A percentile compares a stretch with the other conserved stretches of the same genome.
Evolutionary conservation across 2,113 vertebrate genomes (phyloP).

Genomic region (human): GRCh38 chr1:99610501-99611000

Average conservation of each 20-base stretch:
- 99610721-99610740: not conserved
- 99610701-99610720: slow-evolving; percentile 29
- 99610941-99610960: not conserved
- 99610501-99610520: not conserved
- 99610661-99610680: not conserved
- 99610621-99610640: not conserved
- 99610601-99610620: not conserved
- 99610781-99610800: not conserved
- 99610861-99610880: not conserved
- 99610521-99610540: not conserved
- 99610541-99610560: not conserved
- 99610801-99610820: not conserved
- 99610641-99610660: not conserved
- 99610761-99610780: not conserved
- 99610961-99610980: not conserved
- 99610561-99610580: slow-evolving; percentile 30
- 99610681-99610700: not conserved
- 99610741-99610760: not conserved
- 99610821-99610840: not conserved
- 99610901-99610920: slow-evolving; percentile 17
- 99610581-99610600: not conserved
- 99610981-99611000: not conserved
- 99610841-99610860: not conserved
- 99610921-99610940: not conserved
- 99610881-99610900: not conserved